Percentiles rank a stretch among this genome's conserved stretches.
These are phyloP conservation scores for Pygoscelis adeliae DNA, from an alignment of 2,113 vertebrate genomes.

Conservation along the genomic window DNA sequence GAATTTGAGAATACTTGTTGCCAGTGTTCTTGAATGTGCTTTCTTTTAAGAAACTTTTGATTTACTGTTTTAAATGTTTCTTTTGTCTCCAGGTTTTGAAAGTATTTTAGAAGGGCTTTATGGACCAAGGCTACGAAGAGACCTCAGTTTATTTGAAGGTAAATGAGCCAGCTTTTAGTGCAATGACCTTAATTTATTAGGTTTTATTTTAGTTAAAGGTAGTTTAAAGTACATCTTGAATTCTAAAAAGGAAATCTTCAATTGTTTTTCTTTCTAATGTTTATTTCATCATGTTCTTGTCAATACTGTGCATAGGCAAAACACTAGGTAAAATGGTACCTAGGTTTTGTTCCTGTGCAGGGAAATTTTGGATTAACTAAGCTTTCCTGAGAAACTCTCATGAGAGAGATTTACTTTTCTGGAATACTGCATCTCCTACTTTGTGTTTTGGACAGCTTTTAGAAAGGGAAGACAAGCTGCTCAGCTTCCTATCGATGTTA, in stretches of 20 bases:
- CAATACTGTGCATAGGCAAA: not conserved
- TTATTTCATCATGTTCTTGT: not conserved
- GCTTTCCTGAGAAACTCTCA: not conserved
- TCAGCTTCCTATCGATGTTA: not conserved
- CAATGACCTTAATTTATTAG: not conserved
- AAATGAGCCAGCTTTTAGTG: slow-evolving; percentile 56
- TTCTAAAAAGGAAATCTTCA: not conserved
- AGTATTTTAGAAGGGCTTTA: slow-evolving; percentile 99
- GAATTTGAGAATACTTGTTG: not conserved
- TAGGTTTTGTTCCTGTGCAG: not conserved
- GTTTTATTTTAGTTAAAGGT: slow-evolving; percentile 11
- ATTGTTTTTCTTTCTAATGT: not conserved
- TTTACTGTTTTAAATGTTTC: slow-evolving; percentile 50
- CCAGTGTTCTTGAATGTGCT: not conserved
- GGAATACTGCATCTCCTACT: not conserved
- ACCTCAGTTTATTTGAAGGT: slow-evolving; percentile 99
- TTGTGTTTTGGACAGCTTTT: not conserved
- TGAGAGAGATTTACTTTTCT: not conserved
- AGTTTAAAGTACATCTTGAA: not conserved
- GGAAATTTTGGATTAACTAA: not conserved
- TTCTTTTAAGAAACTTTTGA: not conserved
- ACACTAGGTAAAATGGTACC: not conserved
- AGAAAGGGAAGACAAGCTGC: not conserved
- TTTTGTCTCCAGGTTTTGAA: slow-evolving; percentile 91
- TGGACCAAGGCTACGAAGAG: slow-evolving; percentile 94